Evolutionary conservation across 37 sponge, comb jelly and placozoan genomes (phyloP).

Genomic region (Ianthella basta): DNA sequence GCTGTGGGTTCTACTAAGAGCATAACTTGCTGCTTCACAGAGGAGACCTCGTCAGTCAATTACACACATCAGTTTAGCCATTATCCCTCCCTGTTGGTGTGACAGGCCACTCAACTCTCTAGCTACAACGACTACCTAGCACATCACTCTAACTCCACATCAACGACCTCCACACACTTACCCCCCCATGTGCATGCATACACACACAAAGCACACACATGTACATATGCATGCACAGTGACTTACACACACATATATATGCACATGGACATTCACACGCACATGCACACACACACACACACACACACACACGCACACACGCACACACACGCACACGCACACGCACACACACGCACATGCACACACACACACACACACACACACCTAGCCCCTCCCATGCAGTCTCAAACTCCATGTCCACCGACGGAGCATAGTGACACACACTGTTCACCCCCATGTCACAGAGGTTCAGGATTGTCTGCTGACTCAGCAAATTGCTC

Average conservation of each 20-base stretch:
- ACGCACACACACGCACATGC: background rate
- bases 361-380: conserved; percentile 38
- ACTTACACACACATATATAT: background rate
- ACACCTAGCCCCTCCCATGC: conserved; percentile 36
- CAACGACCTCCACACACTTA: too few relatives aligned
- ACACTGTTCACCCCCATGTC: conserved; percentile 65
- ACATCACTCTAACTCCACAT: background rate
- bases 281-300: conserved; percentile 28
- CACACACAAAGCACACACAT: too few relatives aligned
- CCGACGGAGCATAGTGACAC: conserved; percentile 45
- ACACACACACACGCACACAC: background rate
- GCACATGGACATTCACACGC: background rate
- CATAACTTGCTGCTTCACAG: too few relatives aligned
- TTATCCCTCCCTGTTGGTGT: too few relatives aligned
- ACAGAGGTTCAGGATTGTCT: conserved; percentile 63
- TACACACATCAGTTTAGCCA: too few relatives aligned
- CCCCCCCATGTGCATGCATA: background rate
- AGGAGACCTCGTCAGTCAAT: too few relatives aligned
- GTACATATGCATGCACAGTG: background rate
- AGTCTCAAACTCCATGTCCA: conserved; percentile 29
- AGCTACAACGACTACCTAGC: too few relatives aligned
- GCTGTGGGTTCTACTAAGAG: too few relatives aligned
- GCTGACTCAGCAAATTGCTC: conserved; percentile 64
- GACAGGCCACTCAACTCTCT: too few relatives aligned
- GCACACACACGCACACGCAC: background rate